A percentile compares a stretch with the other conserved stretches of the same genome.
Evolutionary conservation across 2,113 vertebrate genomes (phyloP).

Genomic region (Laticauda colubrina): DNA sequence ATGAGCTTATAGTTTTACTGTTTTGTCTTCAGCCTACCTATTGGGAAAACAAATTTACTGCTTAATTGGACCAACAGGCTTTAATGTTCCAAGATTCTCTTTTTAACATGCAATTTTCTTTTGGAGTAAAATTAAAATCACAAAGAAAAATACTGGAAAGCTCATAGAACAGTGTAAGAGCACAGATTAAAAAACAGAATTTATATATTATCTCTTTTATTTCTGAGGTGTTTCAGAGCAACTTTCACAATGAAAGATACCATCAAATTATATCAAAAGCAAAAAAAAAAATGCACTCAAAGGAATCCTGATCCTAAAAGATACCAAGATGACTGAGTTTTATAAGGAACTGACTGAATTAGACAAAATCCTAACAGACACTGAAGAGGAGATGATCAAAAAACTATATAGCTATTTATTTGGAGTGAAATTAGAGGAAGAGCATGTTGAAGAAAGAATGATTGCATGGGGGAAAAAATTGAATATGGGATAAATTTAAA

Average conservation of each 20-base stretch:
- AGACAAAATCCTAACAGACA: too few relatives aligned
- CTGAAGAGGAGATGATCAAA: too few relatives aligned
- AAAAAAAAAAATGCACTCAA: not conserved
- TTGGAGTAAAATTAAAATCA: not conserved
- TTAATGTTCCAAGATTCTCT: not conserved
- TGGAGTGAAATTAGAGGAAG: too few relatives aligned
- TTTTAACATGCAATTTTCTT: not conserved
- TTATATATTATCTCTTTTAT: not conserved
- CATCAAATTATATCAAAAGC: not conserved
- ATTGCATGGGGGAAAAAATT: too few relatives aligned
- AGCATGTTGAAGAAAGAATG: too few relatives aligned
- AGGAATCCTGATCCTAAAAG: not conserved
- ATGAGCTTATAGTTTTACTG: not conserved
- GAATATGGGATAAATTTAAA: too few relatives aligned
- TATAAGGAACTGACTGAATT: too few relatives aligned
- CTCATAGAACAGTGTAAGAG: not conserved
- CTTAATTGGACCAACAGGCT: not conserved
- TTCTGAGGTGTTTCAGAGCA: not conserved
- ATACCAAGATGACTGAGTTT: too few relatives aligned
- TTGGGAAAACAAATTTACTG: not conserved
- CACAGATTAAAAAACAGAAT: not conserved
- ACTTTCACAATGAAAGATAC: not conserved
- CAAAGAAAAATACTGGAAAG: not conserved
- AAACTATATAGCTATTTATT: too few relatives aligned
- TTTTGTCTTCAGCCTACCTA: not conserved